Conservation (phyloP, 2,113 vertebrate genomes). For the Pygoscelis adeliae region DNA sequence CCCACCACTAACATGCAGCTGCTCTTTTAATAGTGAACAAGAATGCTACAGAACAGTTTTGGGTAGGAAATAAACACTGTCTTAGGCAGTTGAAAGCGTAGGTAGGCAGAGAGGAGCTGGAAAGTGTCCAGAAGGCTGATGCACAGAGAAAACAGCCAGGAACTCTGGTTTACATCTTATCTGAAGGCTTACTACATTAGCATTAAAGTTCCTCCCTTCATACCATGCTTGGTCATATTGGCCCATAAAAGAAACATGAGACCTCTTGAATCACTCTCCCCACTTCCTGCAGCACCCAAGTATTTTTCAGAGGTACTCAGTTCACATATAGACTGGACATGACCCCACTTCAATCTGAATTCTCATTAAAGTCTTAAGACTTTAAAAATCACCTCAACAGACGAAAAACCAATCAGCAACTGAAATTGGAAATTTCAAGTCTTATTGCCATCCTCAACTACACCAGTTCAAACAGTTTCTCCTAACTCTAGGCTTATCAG, state of each 20-base stretch:
- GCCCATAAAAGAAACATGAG: background rate
- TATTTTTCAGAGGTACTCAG: background rate
- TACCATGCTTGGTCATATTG: slow-evolving; percentile 7
- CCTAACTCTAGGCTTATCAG: background rate
- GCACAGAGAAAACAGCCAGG: background rate
- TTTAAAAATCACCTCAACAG: background rate
- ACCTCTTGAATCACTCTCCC: background rate
- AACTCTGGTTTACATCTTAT: slow-evolving; percentile 45
- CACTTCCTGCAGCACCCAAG: background rate
- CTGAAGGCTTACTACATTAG: background rate
- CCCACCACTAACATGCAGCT: background rate
- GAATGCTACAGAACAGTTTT: background rate
- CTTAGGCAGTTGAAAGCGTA: background rate
- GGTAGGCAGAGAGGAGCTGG: slow-evolving; percentile 36
- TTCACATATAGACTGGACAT: background rate
- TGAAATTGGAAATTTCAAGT: background rate
- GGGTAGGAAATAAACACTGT: background rate
- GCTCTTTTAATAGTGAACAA: background rate
- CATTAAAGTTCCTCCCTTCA: background rate
- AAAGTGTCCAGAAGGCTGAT: slow-evolving; percentile 14
- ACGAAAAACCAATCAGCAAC: background rate
- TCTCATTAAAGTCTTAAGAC: background rate
- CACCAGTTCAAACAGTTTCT: background rate
- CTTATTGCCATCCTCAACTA: background rate
- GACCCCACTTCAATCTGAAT: background rate